These are phyloP conservation scores for Abramis brama DNA, from an alignment of 2,113 vertebrate species.

Conservation along the genomic window DNA sequence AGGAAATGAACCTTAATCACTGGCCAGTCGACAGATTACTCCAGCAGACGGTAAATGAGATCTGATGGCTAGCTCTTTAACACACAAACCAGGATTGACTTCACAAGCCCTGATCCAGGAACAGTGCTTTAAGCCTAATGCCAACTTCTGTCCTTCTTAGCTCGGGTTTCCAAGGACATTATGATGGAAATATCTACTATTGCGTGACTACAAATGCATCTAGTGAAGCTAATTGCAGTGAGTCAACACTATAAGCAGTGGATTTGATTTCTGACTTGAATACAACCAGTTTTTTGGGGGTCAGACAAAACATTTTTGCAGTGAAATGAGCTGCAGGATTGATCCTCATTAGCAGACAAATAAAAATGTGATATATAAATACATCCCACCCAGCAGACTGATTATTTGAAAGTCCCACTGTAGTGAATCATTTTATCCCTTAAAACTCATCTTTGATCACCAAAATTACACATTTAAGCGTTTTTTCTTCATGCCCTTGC, in stretches of 20 bases:
- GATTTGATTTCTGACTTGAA: background rate
- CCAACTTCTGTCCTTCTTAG: background rate
- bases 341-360: conserved; percentile 30
- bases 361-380: conserved; percentile 59
- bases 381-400: conserved; percentile 51
- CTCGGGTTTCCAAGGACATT: background rate
- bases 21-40: background rate
- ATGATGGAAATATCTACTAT: background rate
- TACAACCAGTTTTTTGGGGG: too few relatives aligned
- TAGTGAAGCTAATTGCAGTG: background rate
- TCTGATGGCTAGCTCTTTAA: background rate
- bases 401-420: conserved; percentile 51
- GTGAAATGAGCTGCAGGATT: too few relatives aligned
- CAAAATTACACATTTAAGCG: too few relatives aligned
- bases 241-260: background rate
- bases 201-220: background rate
- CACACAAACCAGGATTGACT: conserved; percentile 16
- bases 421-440: too few relatives aligned
- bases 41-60: conserved; percentile 21
- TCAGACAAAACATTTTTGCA: background rate
- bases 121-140: background rate
- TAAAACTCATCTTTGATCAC: too few relatives aligned
- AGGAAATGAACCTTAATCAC: background rate
- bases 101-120: background rate
- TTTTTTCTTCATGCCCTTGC: too few relatives aligned